Base-by-base conservation (phyloP, 1,140 invertebrate genomes). In the Leptopilina clavipes region DNA sequence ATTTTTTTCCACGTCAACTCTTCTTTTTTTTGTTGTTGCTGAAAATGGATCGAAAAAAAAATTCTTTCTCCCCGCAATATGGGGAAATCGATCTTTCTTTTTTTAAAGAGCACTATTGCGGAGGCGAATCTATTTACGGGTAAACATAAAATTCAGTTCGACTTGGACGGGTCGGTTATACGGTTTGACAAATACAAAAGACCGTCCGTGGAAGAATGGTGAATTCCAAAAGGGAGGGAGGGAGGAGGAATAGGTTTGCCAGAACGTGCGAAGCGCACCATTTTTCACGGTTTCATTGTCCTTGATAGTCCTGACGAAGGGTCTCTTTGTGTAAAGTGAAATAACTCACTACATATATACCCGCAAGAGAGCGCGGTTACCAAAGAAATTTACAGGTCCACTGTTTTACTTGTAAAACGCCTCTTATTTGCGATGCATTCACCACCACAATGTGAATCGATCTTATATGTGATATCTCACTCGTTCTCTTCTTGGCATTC, bases 271-370 rank as follows among this genome's bases (percentile, higher is more conserved):
- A 83, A 79, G 79, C 76, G 72, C 73, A 79, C 79, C 82, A 85
- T 86, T 86, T 86, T 85, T 85, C 84, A 86, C 76, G 75, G 80
- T 79, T 79, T 85, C 80, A 86, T 86, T 85, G 84, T 86, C 82
- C 83, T 76, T 76, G 72, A 81, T 82, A 83, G 82, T 79, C 74
- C 75, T 79, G 82, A 81, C 81, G 83, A 81, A 84, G 82, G 83
- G 79, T 79, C 76, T 79, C 73, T 82, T 82, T 83, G 78, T 83
- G 81, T 76, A 75, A 76, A 79, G 72, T 80, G 78, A 83, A 82
- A 82, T 82, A 81, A 85, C 79, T 75, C 19, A 45, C 12, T 65
- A 25, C 18, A 22, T 40, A 40, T 40, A 40, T 8, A 40, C 37
- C 37, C 5, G 8, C 37, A 40, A 40, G 37, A 40, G 9, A 40